These are phyloP conservation scores for Formicarius rufipectus DNA, from an alignment of 2,113 vertebrate genomes.

Conservation along the genomic window DNA sequence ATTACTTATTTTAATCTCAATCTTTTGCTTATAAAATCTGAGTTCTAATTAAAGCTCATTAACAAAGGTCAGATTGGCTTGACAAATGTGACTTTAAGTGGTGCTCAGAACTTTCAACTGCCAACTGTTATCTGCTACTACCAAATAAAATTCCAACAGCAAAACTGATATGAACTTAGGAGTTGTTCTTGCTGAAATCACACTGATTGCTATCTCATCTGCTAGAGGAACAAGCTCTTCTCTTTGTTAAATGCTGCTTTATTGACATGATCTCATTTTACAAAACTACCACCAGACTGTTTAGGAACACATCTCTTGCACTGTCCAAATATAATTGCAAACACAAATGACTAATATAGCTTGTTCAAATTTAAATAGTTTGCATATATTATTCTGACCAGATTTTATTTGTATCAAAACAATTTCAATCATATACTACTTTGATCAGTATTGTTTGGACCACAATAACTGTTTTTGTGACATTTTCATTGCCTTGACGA, in stretches of 20 bases:
- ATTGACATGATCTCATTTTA: neutral
- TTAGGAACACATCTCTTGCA: neutral
- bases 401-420: neutral
- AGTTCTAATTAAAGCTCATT: constrained; percentile 10
- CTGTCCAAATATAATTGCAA: neutral
- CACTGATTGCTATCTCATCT: neutral
- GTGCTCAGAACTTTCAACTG: neutral
- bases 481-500: neutral
- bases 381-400: neutral
- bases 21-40: neutral
- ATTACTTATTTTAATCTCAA: neutral
- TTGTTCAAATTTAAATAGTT: neutral
- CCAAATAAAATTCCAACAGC: neutral
- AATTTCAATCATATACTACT: neutral
- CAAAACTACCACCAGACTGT: neutral
- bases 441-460: neutral
- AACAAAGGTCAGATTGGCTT: neutral
- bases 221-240: neutral
- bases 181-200: constrained; percentile 14
- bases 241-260: constrained; percentile 6
- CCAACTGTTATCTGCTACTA: neutral
- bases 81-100: neutral
- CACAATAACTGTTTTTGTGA: neutral
- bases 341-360: neutral
- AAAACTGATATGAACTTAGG: neutral